Evolutionary conservation across 2,113 vertebrate species (phyloP), one percentile per base, ranked within the genome.

Genomic region (Raphicerus campestris): DNA sequence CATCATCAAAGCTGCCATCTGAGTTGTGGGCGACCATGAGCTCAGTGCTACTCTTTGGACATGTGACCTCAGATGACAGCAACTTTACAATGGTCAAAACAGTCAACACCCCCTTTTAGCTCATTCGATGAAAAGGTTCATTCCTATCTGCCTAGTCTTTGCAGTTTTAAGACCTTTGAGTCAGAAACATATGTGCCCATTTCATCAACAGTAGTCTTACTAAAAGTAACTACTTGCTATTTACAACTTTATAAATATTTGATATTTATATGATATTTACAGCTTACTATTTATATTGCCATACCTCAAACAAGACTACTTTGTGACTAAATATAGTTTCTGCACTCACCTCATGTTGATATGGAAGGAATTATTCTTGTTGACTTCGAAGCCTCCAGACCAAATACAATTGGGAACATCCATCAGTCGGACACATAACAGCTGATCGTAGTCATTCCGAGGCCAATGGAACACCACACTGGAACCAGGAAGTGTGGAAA

Each of bases 401-500:
- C 99, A 99, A 89, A 99, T 98, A 97, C 99, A 99, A 96, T 99
- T 99, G 11, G 99, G 98, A 7, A 99, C 98, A 88, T 99, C 99
- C 99, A 99, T 99, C 55, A 99, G 96, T 17, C 99, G 99, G 96
- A 99, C 99, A 75, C 99, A 99, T 1, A 99, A 87, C 0, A 99
- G 98, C 86, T 99, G 99, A 97, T 99, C 99, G 0, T 99, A 99
- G 98, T 99, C 99, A 0, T 99, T 99, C 32, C 99, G 99, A 9
- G 99, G 99, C 99, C 99, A 99, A 97, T 99, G 99, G 98, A 99
- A 99, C 56, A 99, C 99, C 0, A 99, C 99, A 2, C 99, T 99
- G 97, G 99, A 99, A 35, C 99, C 99, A 1, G 99, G 99, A n/a
- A 99, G 99, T 1, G 99, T 99, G 95, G 99, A 99, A 96, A 99